phyloP scores from a whole-genome alignment of 1,140 invertebrate species.

The Brachionus koreanus region DNA sequence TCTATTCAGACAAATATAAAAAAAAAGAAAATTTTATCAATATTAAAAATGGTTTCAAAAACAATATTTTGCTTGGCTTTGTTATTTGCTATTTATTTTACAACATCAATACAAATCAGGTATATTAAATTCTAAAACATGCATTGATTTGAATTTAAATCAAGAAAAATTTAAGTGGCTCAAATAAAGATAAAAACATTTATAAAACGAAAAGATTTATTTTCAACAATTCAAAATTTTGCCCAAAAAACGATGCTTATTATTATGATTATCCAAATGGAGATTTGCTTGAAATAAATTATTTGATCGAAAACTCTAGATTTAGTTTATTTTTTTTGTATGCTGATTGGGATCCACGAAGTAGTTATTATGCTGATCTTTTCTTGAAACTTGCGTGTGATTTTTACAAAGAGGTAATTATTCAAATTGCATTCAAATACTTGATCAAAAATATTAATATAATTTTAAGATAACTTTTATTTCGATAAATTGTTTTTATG shows the following conservation, averaged over 20 bases:
- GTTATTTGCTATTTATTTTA: not conserved
- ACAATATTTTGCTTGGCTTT: not conserved
- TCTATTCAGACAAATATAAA: not conserved
- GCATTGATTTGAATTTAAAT: not conserved
- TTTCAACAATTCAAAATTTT: not conserved
- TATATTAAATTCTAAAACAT: not conserved
- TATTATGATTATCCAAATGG: not conserved
- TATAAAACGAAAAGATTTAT: not conserved
- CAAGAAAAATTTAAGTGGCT: not conserved
- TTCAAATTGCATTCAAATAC: not conserved
- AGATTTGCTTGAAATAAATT: not conserved
- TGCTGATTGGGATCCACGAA: slow-evolving; percentile 3
- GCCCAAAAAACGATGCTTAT: not conserved
- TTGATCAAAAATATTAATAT: not conserved
- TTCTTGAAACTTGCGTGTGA: not conserved
- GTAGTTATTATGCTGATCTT: not conserved
- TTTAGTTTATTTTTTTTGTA: slow-evolving; percentile 11
- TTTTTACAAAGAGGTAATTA: slow-evolving; percentile 5
- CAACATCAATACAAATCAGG: not conserved
- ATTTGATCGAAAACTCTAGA: not conserved
- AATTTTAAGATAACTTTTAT: not conserved
- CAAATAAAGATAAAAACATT: not conserved
- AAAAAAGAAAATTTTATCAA: not conserved
- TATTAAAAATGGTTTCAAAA: not conserved
- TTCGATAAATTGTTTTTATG: slow-evolving; percentile 12